Base-by-base conservation (phyloP, 1,140 invertebrate species). In the Bombus terrestris region DNA sequence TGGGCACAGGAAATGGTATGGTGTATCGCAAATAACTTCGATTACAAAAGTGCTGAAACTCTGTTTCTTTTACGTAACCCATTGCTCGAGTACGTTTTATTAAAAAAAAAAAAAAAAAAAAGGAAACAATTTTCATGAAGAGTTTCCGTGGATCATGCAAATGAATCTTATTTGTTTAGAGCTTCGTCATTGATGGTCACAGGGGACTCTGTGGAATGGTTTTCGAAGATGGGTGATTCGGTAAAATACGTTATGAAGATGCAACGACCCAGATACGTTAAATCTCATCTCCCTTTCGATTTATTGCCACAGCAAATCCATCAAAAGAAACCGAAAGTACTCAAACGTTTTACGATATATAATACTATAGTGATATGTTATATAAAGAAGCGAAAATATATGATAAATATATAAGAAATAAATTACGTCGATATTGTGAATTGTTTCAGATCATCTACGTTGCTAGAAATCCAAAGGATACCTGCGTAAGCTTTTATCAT, bases 401-500 rank as follows among this genome's bases (percentile, higher is more conserved):
- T 22, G n/a, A 43, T 2, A 9, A n/a, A 28, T 18, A 25, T n/a
- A 41, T 3, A 25, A 13, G 47, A 43, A 18, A 12, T 5, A 12
- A 28, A 15, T n/a, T 39, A 68, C 28, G 22, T 32, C 1, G 4
- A 41, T 47, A 10, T n/a, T 25, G 8, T 4, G 66, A 47, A 57
- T 2, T 22, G 39, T 83, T 74, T 84, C 69, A 99, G 97, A 97
- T 99, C 2, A 97, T 99, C 73, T 99, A 99, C 93, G 97, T 98
- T 1, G 96, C 97, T 0, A 96, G 99, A 73, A 99, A 99, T 95
- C 98, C 99, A 3, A 99, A 99, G 94, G 99, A 99, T 92, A 97
- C 98, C 84, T 98, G 98, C 72, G 98, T 99, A 0, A 99, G 98
- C 0, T 99, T 98, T 92, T 99, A 98, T 93, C 97, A 99, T 93